Conservation (phyloP, 2,888 invertebrate species). For the Ellobium chinense region DNA sequence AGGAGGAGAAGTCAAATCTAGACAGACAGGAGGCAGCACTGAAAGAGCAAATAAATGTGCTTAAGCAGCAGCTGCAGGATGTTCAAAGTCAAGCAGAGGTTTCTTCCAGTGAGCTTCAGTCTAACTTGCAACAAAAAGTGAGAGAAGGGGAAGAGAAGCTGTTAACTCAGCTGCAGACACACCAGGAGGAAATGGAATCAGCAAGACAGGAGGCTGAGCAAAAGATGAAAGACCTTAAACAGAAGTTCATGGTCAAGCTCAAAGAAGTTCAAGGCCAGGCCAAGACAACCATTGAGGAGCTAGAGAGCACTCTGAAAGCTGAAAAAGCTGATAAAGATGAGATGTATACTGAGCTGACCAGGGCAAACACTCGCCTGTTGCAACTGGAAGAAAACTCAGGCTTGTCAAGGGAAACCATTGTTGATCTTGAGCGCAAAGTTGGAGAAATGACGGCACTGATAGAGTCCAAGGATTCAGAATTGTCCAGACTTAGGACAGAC, state of each 20-base stretch:
- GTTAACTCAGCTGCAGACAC: conserved; percentile 46
- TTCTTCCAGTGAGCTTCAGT: conserved; percentile 58
- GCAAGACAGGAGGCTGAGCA: conserved; percentile 58
- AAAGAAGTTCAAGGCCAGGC: conserved; percentile 64
- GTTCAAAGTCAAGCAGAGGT: conserved; percentile 58
- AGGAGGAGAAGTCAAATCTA: conserved; percentile 60
- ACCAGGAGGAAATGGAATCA: conserved; percentile 54
- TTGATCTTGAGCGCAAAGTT: conserved; percentile 60
- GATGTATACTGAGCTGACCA: conserved; percentile 61
- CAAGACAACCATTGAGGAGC: conserved; percentile 41
- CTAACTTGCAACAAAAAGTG: conserved; percentile 57
- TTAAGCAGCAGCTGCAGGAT: conserved; percentile 66
- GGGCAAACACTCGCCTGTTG: conserved; percentile 65
- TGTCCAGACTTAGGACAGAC: conserved; percentile 36
- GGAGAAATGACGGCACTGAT: conserved; percentile 45
- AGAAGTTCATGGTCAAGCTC: conserved; percentile 67
- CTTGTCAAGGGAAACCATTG: conserved; percentile 55
- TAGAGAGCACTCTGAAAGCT: conserved; percentile 52
- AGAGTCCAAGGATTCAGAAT: conserved; percentile 48
- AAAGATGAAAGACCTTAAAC: conserved; percentile 67
- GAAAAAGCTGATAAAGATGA: conserved; percentile 62
- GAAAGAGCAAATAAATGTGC: conserved; percentile 60
- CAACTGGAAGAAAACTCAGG: conserved; percentile 64
- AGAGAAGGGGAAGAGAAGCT: conserved; percentile 59
- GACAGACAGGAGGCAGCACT: conserved; percentile 59